Evolutionary conservation across 2,888 invertebrate species (phyloP), one percentile per base, ranked within the genome.

Genomic region (Agrochola litura): DNA sequence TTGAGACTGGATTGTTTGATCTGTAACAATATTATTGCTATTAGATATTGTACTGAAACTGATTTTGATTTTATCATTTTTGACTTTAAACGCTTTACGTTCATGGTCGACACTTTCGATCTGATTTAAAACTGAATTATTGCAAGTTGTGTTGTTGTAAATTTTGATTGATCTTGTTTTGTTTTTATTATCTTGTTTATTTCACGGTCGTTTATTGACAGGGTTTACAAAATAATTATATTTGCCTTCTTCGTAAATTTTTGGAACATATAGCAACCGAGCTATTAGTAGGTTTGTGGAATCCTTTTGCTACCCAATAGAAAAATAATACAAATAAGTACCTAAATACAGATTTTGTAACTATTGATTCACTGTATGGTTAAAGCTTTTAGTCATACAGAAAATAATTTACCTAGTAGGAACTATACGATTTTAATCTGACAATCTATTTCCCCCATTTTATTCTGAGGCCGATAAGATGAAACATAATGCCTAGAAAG

Each of bases 1-100:
- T 85, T 87, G 76, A 67, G 12, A 63, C 12, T 61, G 49, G 52
- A 84, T 73, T 84, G 79, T 84, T 84, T 72, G 63, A 41, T 49
- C 65, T 63, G 56, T 58, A 77, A 83, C 60, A 84, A 86, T 83
- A 79, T 84, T 84, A 68, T 77, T 83, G 52, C 46, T 61, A 77
- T 77, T 73, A 74, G 56, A 65, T 54, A 67, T 70, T 81, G 80
- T 74, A 54, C 56, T 73, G 58, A 63, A 64, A 60, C 77, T 80
- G 73, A 56, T 87, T 75, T 63, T 71, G 87, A 87, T 87, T 76
- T 87, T 87, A 87, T 87, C 87, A 75, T 73, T 81, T 85, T 84
- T 87, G 85, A 83, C 64, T 86, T 49, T 54, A 73, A 80, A 63
- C 58, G 58, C 49, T 70, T 64, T 56, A 37, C 66, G 65, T 69